Percentiles rank a stretch among this genome's conserved stretches.
phyloP scores from a whole-genome alignment of 1,140 invertebrate genomes.

The Aphelinus atriplicis region DNA sequence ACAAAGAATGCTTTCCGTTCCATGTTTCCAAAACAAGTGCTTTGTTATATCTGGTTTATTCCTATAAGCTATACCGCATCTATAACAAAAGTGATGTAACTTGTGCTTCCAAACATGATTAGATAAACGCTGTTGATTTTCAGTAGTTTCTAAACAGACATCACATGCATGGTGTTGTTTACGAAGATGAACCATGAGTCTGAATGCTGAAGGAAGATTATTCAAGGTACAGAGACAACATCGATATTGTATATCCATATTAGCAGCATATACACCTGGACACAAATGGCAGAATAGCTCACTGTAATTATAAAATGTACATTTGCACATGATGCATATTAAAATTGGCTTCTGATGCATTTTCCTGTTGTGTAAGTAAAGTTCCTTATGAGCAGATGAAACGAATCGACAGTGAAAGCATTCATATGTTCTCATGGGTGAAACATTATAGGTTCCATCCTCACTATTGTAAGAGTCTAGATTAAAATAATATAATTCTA shows the following conservation, averaged over 20 bases:
- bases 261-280: slow-evolving; percentile 77
- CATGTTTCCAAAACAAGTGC: slow-evolving; percentile 91
- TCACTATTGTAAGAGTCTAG: slow-evolving; percentile 74
- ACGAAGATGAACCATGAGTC: slow-evolving; percentile 85
- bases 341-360: slow-evolving; percentile 84
- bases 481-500: slow-evolving; percentile 76
- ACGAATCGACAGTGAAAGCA: slow-evolving; percentile 85
- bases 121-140: slow-evolving; percentile 79
- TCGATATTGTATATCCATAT: slow-evolving; percentile 73
- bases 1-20: slow-evolving; percentile 85
- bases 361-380: slow-evolving; percentile 84
- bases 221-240: slow-evolving; percentile 80
- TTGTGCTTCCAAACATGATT: slow-evolving; percentile 91
- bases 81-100: slow-evolving; percentile 84
- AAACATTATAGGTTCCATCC: slow-evolving; percentile 65
- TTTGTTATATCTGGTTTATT: slow-evolving; percentile 88
- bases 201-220: slow-evolving; percentile 82
- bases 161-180: slow-evolving; percentile 86
- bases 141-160: slow-evolving; percentile 82
- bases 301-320: slow-evolving; percentile 85
- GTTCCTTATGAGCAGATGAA: slow-evolving; percentile 80
- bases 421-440: slow-evolving; percentile 74
- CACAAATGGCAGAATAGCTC: slow-evolving; percentile 86
- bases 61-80: slow-evolving; percentile 84
- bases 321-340: slow-evolving; percentile 85